These are phyloP conservation scores for Myoxocephalus aenaeus DNA, from an alignment of 2,797 vertebrate species.

Conservation along the genomic window DNA sequence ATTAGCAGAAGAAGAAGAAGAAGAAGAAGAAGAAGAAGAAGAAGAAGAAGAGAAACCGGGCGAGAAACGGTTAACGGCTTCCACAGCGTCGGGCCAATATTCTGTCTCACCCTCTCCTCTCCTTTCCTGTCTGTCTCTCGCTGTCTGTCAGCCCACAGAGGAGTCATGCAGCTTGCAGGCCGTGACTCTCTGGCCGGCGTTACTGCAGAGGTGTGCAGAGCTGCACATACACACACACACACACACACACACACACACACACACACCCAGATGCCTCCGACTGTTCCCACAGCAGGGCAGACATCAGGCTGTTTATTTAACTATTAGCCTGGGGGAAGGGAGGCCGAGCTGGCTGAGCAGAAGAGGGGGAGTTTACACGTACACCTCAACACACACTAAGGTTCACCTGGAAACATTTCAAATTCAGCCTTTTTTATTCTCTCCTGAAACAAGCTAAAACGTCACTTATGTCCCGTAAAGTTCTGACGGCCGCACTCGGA, in stretches of 20 bases:
- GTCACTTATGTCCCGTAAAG: not conserved
- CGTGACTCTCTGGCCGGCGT: conserved; percentile 54
- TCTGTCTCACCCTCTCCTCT: conserved; percentile 52
- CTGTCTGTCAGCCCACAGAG: conserved; percentile 47
- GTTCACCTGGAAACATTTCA: not conserved
- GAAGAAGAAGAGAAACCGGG: conserved; percentile 24
- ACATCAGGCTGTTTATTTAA: conserved; percentile 79
- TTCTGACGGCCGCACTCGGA: too few species aligned
- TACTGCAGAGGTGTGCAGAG: conserved; percentile 52
- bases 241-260: not conserved
- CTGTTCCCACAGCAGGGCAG: conserved; percentile 71
- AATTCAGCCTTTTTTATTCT: not conserved
- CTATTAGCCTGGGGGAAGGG: conserved; percentile 64
- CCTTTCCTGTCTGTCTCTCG: conserved; percentile 32
- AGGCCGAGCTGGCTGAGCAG: conserved; percentile 30
- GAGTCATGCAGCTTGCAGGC: conserved; percentile 58
- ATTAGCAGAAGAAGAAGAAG: too few species aligned
- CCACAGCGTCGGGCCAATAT: conserved; percentile 32
- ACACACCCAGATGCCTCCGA: conserved; percentile 47
- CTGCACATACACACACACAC: conserved; percentile 31
- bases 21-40: too few species aligned
- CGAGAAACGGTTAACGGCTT: conserved; percentile 60
- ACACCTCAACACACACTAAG: not conserved
- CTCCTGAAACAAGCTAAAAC: not conserved
- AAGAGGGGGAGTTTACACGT: conserved; percentile 24